Conservation (phyloP, 1,140 invertebrate species). For the Aradophagus sp. region DNA sequence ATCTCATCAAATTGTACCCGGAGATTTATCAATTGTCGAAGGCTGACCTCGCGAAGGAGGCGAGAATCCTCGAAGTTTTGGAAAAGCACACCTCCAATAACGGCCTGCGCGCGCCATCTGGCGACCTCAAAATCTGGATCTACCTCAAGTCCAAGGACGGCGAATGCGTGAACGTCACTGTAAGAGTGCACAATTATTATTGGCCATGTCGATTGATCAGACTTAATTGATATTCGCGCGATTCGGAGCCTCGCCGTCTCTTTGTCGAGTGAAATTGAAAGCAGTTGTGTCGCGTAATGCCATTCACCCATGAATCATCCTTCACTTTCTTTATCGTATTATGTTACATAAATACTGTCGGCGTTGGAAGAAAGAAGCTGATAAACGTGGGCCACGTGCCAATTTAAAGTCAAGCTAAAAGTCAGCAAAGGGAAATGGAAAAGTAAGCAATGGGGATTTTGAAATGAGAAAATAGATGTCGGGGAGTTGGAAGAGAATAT, state of each 20-base stretch:
- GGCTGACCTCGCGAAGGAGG: slow-evolving; percentile 79
- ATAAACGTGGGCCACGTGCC: too few relatives aligned
- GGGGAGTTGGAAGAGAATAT: too few relatives aligned
- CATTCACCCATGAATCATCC: slow-evolving; percentile 25
- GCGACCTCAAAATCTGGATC: slow-evolving; percentile 88
- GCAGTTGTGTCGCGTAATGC: slow-evolving; percentile 3
- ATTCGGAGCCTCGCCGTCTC: too few relatives aligned
- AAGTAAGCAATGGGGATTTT: too few relatives aligned
- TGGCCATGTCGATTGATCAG: too few relatives aligned
- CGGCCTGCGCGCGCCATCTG: slow-evolving; percentile 79
- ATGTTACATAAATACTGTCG: slow-evolving; percentile 18
- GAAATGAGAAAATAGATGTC: too few relatives aligned
- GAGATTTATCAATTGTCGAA: slow-evolving; percentile 78
- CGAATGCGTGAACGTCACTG: slow-evolving; percentile 79
- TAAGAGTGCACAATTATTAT: slow-evolving; percentile 65
- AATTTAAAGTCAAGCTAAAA: too few relatives aligned
- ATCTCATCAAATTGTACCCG: slow-evolving; percentile 80
- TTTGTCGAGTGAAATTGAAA: slow-evolving; percentile 9
- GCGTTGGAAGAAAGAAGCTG: background rate
- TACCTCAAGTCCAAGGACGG: slow-evolving; percentile 78
- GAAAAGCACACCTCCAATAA: slow-evolving; percentile 78
- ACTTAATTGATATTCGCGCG: too few relatives aligned
- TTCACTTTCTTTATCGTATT: slow-evolving; percentile 22
- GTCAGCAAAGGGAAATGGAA: too few relatives aligned
- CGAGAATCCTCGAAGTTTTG: slow-evolving; percentile 81